These are phyloP conservation scores for Lineus longissimus DNA, from an alignment of 1,140 invertebrate genomes.

Conservation along the genomic window DNA sequence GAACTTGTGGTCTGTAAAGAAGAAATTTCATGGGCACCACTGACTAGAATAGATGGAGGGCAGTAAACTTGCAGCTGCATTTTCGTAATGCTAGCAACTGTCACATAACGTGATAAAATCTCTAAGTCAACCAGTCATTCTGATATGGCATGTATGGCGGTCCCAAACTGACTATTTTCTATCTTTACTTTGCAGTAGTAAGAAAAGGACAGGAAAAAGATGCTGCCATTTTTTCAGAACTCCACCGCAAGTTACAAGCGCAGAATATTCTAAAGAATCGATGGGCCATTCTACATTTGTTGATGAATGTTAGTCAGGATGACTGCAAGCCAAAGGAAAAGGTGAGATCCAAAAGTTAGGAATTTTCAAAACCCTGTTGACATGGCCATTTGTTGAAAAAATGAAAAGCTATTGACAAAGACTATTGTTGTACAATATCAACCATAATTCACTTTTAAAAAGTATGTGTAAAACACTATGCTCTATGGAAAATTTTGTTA, in stretches of 20 bases:
- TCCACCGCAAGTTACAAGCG: slow-evolving; percentile 44
- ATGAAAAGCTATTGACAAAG: not conserved
- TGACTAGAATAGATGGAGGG: not conserved
- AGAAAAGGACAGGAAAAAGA: slow-evolving; percentile 39
- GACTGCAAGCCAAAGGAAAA: slow-evolving; percentile 14
- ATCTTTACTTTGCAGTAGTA: slow-evolving; percentile 33
- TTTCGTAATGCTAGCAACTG: not conserved
- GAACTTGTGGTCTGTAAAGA: not conserved
- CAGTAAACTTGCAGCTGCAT: too few species aligned
- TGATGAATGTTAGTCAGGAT: slow-evolving; percentile 32
- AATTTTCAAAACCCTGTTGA: not conserved
- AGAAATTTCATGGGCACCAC: not conserved
- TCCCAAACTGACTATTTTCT: not conserved
- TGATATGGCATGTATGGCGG: not conserved
- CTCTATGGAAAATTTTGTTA: too few species aligned
- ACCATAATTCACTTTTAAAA: not conserved
- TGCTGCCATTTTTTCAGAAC: slow-evolving; percentile 39
- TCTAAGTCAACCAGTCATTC: not conserved
- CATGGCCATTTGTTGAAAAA: not conserved
- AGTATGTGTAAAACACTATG: not conserved
- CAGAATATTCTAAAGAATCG: slow-evolving; percentile 38
- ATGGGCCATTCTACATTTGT: slow-evolving; percentile 37
- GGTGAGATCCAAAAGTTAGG: too few species aligned
- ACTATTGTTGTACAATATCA: not conserved
- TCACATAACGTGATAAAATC: not conserved